Conservation (phyloP, 2,113 vertebrate genomes). For the Protobothrops mucrosquamatus region DNA sequence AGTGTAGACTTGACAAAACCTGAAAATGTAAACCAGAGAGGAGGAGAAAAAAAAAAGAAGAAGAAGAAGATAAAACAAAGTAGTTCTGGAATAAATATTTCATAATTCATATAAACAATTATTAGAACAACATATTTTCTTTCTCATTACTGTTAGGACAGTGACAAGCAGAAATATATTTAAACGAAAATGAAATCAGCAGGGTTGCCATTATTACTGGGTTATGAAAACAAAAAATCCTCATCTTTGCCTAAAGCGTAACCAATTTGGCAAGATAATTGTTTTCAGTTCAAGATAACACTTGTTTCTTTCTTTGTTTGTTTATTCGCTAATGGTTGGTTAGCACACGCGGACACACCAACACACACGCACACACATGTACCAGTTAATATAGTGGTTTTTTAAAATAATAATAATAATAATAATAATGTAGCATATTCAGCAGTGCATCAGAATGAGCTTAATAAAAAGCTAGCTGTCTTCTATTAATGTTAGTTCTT, state of each 20-base stretch:
- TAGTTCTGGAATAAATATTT: not conserved
- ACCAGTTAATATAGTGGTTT: slow-evolving; percentile 31
- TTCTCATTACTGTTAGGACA: slow-evolving; percentile 20
- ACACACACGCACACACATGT: not conserved
- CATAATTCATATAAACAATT: slow-evolving; percentile 27
- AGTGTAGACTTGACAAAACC: too few relatives aligned
- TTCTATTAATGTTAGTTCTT: slow-evolving; percentile 54
- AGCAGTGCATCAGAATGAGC: not conserved
- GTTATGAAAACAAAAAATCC: slow-evolving; percentile 26
- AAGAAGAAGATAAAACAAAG: not conserved
- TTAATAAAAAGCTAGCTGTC: slow-evolving; percentile 39
- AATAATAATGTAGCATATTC: slow-evolving; percentile 21
- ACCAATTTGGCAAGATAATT: slow-evolving; percentile 55
- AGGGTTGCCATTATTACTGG: slow-evolving; percentile 20
- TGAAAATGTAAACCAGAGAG: too few relatives aligned
- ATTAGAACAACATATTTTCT: slow-evolving; percentile 10
- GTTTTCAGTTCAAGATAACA: slow-evolving; percentile 45
- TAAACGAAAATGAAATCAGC: slow-evolving; percentile 41
- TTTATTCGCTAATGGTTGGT: slow-evolving; percentile 39
- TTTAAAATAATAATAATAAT: slow-evolving; percentile 47
- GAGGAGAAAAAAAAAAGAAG: too few relatives aligned
- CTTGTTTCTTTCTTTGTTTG: slow-evolving; percentile 59
- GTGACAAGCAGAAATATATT: slow-evolving; percentile 42
- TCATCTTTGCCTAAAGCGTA: slow-evolving; percentile 40
- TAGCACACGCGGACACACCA: not conserved